A percentile compares a stretch with the other conserved stretches of the same genome.
Evolutionary conservation across 2,797 vertebrate genomes (phyloP).

Genomic region (Amblyopsis hoosieri): DNA sequence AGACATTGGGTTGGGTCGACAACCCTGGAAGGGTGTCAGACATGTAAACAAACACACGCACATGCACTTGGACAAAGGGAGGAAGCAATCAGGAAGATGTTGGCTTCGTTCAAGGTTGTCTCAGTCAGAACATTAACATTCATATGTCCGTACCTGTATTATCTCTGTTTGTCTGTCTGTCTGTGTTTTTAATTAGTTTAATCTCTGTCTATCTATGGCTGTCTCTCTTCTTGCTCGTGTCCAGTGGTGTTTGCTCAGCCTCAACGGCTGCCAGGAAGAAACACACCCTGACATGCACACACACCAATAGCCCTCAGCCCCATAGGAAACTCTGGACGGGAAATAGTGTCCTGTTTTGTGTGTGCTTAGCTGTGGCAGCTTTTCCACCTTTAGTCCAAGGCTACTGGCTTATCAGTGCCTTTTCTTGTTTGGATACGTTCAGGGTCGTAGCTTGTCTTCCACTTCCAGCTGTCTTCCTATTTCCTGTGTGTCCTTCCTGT

Average conservation of each 20-base stretch:
- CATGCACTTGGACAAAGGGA: not conserved
- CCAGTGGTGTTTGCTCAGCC: slow-evolving; percentile 62
- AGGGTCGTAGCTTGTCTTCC: slow-evolving; percentile 2
- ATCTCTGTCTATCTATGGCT: slow-evolving; percentile 29
- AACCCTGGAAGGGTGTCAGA: not conserved
- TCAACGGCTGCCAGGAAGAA: slow-evolving; percentile 46
- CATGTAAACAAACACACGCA: not conserved
- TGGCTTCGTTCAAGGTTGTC: not conserved
- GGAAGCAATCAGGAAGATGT: not conserved
- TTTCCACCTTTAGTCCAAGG: not conserved
- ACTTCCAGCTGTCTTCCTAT: slow-evolving; percentile 10
- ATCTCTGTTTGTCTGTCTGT: slow-evolving; percentile 4
- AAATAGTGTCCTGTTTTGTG: slow-evolving; percentile 34
- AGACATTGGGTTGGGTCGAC: not conserved
- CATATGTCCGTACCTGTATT: slow-evolving; percentile 14
- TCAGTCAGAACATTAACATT: not conserved
- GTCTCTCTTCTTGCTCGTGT: slow-evolving; percentile 43
- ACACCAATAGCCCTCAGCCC: slow-evolving; percentile 38
- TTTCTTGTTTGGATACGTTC: slow-evolving; percentile 4
- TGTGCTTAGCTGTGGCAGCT: slow-evolving; percentile 2
- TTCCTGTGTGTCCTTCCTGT: slow-evolving; percentile 6
- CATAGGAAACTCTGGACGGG: slow-evolving; percentile 50
- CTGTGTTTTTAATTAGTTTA: not conserved
- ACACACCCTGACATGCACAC: slow-evolving; percentile 4
- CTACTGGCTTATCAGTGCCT: not conserved